A percentile compares a stretch with the other conserved stretches of the same genome.
These are phyloP conservation scores for Apodemus speciosus DNA, from an alignment of 2,113 vertebrate genomes.

Conservation along the genomic window DNA sequence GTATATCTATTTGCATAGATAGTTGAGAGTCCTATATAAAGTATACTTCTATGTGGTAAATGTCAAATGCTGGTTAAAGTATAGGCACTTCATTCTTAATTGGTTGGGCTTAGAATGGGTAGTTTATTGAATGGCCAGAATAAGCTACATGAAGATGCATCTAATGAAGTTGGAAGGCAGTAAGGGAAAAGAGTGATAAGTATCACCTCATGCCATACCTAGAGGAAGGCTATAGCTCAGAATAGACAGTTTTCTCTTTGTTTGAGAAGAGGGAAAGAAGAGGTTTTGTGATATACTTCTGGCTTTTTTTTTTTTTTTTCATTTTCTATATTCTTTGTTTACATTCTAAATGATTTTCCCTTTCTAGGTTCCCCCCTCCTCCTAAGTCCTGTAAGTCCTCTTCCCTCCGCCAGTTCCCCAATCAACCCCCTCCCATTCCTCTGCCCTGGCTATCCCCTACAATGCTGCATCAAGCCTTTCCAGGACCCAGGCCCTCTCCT, in stretches of 20 bases:
- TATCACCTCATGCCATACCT: not conserved
- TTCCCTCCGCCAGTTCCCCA: too few relatives aligned
- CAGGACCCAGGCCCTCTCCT: too few relatives aligned
- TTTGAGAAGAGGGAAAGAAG: not conserved
- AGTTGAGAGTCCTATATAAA: not conserved
- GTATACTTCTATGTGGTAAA: not conserved
- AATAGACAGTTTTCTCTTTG: not conserved
- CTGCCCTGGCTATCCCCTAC: too few relatives aligned
- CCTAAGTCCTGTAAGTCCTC: too few relatives aligned
- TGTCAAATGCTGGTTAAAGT: slow-evolving; percentile 13
- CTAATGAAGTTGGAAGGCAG: not conserved
- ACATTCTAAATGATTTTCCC: too few relatives aligned
- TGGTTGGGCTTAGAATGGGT: slow-evolving; percentile 1
- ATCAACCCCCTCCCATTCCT: too few relatives aligned
- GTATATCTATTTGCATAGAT: not conserved
- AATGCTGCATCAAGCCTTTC: too few relatives aligned
- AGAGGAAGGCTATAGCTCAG: not conserved
- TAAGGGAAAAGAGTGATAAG: not conserved
- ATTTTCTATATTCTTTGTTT: too few relatives aligned
- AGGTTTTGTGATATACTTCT: not conserved
- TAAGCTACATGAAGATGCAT: not conserved
- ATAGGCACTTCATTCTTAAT: not conserved
- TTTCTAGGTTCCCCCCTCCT: too few relatives aligned
- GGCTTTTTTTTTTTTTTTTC: too few relatives aligned
- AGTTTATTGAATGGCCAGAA: not conserved